Conservation (phyloP, 1,140 invertebrate genomes). For the Sweltsa coloradensis region DNA sequence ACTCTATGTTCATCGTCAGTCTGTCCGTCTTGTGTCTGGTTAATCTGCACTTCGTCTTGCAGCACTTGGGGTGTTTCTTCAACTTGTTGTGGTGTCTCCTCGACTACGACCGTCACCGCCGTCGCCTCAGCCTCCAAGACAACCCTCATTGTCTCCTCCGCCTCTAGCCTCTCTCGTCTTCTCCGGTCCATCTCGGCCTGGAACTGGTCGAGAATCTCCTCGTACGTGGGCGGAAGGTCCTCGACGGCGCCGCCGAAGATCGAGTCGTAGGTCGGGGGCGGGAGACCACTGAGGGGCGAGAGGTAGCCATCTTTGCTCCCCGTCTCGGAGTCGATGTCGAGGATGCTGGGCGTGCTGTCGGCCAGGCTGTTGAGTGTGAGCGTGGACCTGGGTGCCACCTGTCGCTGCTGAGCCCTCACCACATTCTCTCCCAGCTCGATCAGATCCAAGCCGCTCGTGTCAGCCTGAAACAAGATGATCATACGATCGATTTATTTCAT, state of each 20-base stretch:
- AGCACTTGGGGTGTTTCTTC: too few species aligned
- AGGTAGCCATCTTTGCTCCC: conserved; percentile 30
- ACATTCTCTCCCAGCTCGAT: conserved; percentile 38
- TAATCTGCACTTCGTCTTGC: too few species aligned
- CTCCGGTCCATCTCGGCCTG: too few species aligned
- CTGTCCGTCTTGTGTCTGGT: too few species aligned
- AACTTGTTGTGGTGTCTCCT: too few species aligned
- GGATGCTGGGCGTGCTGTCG: conserved; percentile 27
- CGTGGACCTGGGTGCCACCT: conserved; percentile 8
- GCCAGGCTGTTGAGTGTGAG: background rate
- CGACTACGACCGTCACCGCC: conserved; percentile 27
- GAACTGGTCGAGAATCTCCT: conserved; percentile 31
- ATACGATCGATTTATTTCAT: too few species aligned
- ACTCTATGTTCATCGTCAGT: too few species aligned
- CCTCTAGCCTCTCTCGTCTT: background rate
- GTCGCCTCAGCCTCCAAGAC: background rate
- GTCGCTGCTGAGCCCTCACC: conserved; percentile 29
- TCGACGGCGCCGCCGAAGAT: conserved; percentile 29
- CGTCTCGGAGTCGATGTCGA: conserved; percentile 31
- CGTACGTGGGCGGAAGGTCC: conserved; percentile 31
- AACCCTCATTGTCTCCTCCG: background rate
- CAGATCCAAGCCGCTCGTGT: conserved; percentile 31
- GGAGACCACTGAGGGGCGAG: conserved; percentile 14
- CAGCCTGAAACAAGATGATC: too few species aligned
- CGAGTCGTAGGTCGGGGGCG: conserved; percentile 33